Evolutionary conservation across 2,888 invertebrate species (phyloP), one percentile per base, ranked within the genome.

Genomic region (Pseudeuparius sepicola): DNA sequence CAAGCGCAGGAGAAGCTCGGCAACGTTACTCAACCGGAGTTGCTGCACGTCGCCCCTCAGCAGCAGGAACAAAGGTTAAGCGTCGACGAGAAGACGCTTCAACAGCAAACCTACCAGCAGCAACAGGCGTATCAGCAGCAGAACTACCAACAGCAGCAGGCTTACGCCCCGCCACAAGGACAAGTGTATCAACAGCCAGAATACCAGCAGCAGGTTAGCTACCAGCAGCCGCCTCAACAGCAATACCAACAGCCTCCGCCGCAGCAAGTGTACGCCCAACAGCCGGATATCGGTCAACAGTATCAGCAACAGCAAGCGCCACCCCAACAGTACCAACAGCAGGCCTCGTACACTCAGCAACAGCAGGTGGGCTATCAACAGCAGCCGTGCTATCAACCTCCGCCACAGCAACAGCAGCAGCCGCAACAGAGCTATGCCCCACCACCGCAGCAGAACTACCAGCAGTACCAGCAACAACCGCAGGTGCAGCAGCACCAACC

Each of bases 341-440:
- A 20, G n/a, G 7, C 6, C 12, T 7, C n/a, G 20, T n/a, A 6
- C 6, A n/a, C n/a, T 6, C 46, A 42, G 26, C 40, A 31, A 23
- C 39, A 39, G 39, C 32, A 14, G 4, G 24, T 24, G n/a, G 24
- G 23, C 5, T 28, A 15, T 11, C 34, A 32, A 25, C 42, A 43
- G 9, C 37, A 37, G 27, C 29, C 16, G 11, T 31, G 14, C 37
- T 28, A 37, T 12, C 28, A 26, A 15, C 17, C 20, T 14, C 27
- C 31, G 10, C n/a, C 12, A 17, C 46, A 46, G 26, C 41, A 43
- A 33, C 37, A 34, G 9, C 31, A 24, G 56, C 48, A 65, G 65
- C 58, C 65, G 65, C 51, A 68, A 66, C 61, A 68, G 66, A 63
- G 67, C 66, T 53, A 68, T 67, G 57, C 66, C 67, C 59, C 67